These are phyloP conservation scores for Magallana angulata DNA, from an alignment of 1,140 invertebrate genomes.

Conservation along the genomic window DNA sequence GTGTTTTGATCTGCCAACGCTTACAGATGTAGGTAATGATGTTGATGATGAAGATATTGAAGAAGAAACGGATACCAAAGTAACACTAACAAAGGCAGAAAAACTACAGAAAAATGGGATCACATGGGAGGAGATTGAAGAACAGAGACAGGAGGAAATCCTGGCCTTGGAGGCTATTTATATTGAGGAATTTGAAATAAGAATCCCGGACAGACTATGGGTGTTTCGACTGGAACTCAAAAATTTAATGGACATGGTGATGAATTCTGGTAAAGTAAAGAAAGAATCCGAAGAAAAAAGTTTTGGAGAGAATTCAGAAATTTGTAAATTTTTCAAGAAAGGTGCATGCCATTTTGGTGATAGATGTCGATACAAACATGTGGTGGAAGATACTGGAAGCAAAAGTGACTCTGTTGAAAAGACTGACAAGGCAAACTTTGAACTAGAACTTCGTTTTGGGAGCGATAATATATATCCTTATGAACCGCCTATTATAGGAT, in stretches of 20 bases:
- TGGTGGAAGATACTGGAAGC: slow-evolving; percentile 43
- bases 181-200: slow-evolving; percentile 71
- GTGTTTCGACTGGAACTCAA: slow-evolving; percentile 67
- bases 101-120: slow-evolving; percentile 37
- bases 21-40: slow-evolving; percentile 8
- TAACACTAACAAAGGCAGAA: not conserved
- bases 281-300: not conserved
- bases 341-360: slow-evolving; percentile 72
- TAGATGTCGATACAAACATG: slow-evolving; percentile 67
- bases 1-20: slow-evolving; percentile 60
- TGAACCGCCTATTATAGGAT: slow-evolving; percentile 71
- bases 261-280: slow-evolving; percentile 32
- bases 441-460: slow-evolving; percentile 74
- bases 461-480: slow-evolving; percentile 70
- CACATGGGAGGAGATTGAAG: slow-evolving; percentile 64
- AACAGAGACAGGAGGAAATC: slow-evolving; percentile 74
- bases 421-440: slow-evolving; percentile 59
- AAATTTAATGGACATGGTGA: slow-evolving; percentile 60
- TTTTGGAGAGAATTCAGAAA: slow-evolving; percentile 46
- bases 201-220: slow-evolving; percentile 72
- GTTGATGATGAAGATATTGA: slow-evolving; percentile 21
- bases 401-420: slow-evolving; percentile 52
- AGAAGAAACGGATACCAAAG: slow-evolving; percentile 26
- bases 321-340: slow-evolving; percentile 73
- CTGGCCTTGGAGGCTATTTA: slow-evolving; percentile 74